Conservation (phyloP, 1,140 invertebrate species). For the Zaprionus vittiger region DNA sequence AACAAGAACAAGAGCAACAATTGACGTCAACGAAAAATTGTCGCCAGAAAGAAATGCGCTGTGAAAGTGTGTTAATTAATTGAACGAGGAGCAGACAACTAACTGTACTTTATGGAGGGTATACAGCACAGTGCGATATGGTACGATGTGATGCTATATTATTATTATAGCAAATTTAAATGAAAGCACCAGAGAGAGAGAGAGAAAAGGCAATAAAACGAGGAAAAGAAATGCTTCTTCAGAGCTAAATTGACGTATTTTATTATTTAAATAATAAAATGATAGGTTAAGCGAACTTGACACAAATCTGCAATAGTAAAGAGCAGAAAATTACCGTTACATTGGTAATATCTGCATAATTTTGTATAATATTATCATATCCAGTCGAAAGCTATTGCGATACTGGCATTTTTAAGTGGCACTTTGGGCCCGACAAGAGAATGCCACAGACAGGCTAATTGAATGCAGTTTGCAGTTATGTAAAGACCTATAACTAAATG, state of each 20-base stretch:
- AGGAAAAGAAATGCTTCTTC: not conserved
- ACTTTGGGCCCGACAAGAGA: conserved; percentile 34
- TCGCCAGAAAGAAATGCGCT: conserved; percentile 71
- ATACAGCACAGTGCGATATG: conserved; percentile 17
- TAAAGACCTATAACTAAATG: conserved; percentile 72
- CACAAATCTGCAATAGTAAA: not conserved
- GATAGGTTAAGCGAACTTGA: not conserved
- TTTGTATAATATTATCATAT: not conserved
- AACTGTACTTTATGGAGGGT: conserved; percentile 23
- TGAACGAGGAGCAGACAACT: conserved; percentile 39
- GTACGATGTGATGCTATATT: not conserved
- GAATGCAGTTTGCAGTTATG: conserved; percentile 53
- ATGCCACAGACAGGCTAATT: conserved; percentile 49
- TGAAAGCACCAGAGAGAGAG: not conserved
- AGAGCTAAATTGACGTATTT: not conserved
- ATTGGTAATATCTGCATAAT: not conserved
- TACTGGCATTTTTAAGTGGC: not conserved
- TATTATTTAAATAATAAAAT: not conserved
- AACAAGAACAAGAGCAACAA: conserved; percentile 45
- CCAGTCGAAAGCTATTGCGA: not conserved
- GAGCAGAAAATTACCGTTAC: not conserved
- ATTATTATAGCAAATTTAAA: not conserved
- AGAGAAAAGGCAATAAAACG: not conserved
- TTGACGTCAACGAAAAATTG: conserved; percentile 76
- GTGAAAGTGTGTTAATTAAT: conserved; percentile 82